These are phyloP conservation scores for Wasmannia auropunctata DNA, from an alignment of 1,140 invertebrate genomes.

Conservation along the genomic window DNA sequence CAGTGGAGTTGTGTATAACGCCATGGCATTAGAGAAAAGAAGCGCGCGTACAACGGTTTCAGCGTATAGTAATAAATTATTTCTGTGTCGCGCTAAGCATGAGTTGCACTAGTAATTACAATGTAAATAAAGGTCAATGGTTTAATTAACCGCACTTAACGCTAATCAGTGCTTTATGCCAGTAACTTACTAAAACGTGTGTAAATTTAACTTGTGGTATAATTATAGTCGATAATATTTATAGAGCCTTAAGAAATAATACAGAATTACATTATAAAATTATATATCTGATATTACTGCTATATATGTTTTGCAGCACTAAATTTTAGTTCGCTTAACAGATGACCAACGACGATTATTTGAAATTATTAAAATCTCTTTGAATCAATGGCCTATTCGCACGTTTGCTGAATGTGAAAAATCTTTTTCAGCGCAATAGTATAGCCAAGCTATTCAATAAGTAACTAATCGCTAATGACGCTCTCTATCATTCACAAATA, in stretches of 20 bases:
- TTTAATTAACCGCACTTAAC: background rate
- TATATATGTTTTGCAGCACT: background rate
- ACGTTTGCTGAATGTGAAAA: background rate
- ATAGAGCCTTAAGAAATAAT: background rate
- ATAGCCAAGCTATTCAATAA: conserved; percentile 5
- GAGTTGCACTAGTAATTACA: background rate
- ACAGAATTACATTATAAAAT: background rate
- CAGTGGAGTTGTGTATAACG: background rate
- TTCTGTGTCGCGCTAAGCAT: background rate
- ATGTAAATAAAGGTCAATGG: conserved; percentile 8
- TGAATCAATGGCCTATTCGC: background rate
- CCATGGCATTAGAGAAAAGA: background rate
- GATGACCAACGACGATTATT: background rate
- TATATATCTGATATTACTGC: background rate
- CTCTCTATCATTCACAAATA: conserved; percentile 14
- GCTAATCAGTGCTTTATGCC: background rate
- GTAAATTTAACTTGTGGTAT: background rate
- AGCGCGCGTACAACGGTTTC: background rate
- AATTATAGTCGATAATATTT: conserved; percentile 9
- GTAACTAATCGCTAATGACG: conserved; percentile 14
- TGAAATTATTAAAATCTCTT: background rate
- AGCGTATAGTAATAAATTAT: conserved; percentile 5
- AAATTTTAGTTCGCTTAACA: background rate
- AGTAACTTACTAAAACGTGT: background rate
- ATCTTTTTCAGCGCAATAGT: background rate